Percentiles rank a stretch among this genome's conserved stretches.
phyloP scores from a whole-genome alignment of 35 echinoderm and acorn worm genomes.

The Lytechinus pictus region DNA sequence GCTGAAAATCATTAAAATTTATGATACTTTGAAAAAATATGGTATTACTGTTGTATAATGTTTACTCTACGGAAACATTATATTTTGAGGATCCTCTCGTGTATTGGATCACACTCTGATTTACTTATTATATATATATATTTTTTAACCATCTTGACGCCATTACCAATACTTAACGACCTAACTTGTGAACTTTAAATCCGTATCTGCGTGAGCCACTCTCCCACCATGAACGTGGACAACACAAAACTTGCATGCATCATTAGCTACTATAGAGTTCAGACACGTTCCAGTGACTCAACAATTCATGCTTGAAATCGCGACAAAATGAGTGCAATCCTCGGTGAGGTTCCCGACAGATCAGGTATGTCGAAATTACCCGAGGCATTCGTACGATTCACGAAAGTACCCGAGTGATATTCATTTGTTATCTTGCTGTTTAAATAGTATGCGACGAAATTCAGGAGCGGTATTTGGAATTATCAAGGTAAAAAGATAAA shows the following conservation, averaged over 20 bases:
- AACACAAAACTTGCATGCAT: neutral
- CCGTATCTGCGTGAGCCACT: neutral
- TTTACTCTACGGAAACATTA: too few relatives aligned
- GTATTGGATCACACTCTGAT: too few relatives aligned
- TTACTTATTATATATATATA: too few relatives aligned
- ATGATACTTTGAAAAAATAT: too few relatives aligned
- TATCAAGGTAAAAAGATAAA: too few relatives aligned
- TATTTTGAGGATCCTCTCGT: too few relatives aligned
- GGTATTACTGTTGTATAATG: too few relatives aligned
- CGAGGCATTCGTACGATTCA: neutral
- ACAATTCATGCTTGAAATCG: neutral
- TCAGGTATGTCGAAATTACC: neutral
- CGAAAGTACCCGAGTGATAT: neutral
- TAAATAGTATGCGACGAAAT: neutral
- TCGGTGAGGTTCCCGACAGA: neutral
- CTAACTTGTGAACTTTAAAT: neutral
- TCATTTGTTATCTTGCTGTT: too few relatives aligned
- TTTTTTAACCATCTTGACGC: too few relatives aligned
- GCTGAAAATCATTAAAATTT: too few relatives aligned
- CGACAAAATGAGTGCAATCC: neutral
- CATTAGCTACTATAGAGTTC: neutral
- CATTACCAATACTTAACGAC: neutral
- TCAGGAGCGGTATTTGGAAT: too few relatives aligned
- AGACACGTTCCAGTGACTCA: neutral
- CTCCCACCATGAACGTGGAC: neutral